Evolutionary conservation across 2,797 vertebrate species (phyloP), one percentile per base, ranked within the genome.

Genomic region (Melanotaenia trifasciata): DNA sequence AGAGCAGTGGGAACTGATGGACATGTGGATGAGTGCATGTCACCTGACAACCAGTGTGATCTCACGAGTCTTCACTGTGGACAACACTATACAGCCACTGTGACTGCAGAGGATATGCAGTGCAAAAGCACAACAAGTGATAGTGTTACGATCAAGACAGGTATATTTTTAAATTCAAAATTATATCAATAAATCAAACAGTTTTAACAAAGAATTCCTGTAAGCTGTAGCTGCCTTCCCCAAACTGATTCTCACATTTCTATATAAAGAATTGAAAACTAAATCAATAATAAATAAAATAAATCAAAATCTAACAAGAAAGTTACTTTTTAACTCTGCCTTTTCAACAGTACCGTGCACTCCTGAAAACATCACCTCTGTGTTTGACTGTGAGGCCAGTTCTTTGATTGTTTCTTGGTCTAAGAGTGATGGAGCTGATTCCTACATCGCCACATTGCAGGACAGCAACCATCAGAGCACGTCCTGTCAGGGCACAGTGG

Each of bases 21-120:
- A 14, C 76, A 92, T 5, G 2, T 38, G 10, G 77, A 89, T 20
- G 68, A 62, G 76, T 95, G 93, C 75, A 56, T 5, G 0, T 78
- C 86, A 26, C 40, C 28, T 2, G 56, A 88, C 0, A 82, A 70
- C 64, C 43, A 30, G 26, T 95, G 95, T 30, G 72, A 94, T 0
- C 89, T 96, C 62, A 82, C 22, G 0, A 69, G 20, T 16, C 91
- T 96, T 57, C 79, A 1, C 30, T 96, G 95, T 60, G 95, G 95
- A 10, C 74, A 89, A 60, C 4, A 72, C 1, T 96, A 96, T 80
- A 91, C 64, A 1, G 85, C 92, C 1, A 80, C 85, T 1, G 89
- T 95, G 64, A 81, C 68, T 2, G 94, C 93, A 4, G 83, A 85
- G 43, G 78, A 95, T 85, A 85, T 80, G 1, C 71, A 74, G 32